Conservation (phyloP, 2,797 vertebrate genomes). For the Pangasius djambal region DNA sequence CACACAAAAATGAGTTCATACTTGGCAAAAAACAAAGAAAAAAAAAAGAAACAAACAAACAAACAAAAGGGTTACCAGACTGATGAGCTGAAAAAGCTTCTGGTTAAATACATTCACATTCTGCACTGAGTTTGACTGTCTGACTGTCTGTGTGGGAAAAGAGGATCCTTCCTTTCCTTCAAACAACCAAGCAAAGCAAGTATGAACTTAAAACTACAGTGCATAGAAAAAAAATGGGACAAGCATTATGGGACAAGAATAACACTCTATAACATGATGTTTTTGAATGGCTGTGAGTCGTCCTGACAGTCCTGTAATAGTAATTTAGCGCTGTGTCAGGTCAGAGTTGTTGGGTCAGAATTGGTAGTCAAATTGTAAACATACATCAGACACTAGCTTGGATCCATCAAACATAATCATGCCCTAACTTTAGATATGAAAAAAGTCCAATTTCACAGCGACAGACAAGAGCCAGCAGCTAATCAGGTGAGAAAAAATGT, state of each 20-base stretch:
- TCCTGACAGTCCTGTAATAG: neutral
- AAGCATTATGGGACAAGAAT: neutral
- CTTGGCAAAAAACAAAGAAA: neutral
- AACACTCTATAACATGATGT: neutral
- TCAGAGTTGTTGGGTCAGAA: neutral
- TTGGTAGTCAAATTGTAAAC: neutral
- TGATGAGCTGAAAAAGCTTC: neutral
- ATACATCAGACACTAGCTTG: neutral
- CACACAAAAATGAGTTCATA: neutral
- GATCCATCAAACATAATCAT: neutral
- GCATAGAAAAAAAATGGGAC: neutral
- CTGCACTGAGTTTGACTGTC: neutral
- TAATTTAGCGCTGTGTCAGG: neutral
- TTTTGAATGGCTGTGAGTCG: neutral
- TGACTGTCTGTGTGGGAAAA: neutral
- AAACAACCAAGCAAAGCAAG: neutral
- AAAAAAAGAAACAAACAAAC: neutral
- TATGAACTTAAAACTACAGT: neutral
- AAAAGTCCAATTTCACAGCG: neutral
- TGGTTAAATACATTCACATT: neutral
- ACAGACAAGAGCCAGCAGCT: neutral
- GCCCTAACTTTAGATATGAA: neutral
- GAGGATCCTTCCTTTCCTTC: neutral
- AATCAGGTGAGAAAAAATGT: neutral
- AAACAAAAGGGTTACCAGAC: neutral